Conservation (phyloP, 2,797 vertebrate genomes). For the Darevskia mixta region DNA sequence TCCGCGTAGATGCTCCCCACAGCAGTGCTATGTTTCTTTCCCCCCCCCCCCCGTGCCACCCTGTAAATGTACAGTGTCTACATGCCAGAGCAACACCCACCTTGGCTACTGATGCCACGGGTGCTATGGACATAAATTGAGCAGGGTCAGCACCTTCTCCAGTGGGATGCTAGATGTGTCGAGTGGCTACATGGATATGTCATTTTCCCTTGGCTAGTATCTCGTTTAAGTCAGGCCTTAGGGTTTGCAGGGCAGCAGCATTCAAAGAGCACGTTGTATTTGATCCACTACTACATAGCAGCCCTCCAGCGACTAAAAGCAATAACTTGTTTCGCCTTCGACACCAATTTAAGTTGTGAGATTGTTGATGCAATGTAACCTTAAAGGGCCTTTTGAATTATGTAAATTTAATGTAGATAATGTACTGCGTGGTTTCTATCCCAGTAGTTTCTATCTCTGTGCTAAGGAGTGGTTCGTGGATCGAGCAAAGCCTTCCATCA, state of each 20-base stretch:
- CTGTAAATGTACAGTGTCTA: not conserved
- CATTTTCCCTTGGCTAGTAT: not conserved
- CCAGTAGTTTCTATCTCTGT: too few relatives aligned
- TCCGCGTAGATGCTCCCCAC: not conserved
- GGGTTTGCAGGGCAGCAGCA: not conserved
- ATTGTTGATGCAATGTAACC: not conserved
- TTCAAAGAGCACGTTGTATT: not conserved
- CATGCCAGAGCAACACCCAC: not conserved
- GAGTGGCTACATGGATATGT: not conserved
- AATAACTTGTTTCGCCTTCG: slow-evolving; percentile 10
- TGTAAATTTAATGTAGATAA: not conserved
- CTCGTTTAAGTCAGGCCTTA: not conserved
- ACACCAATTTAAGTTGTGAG: not conserved
- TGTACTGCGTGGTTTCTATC: not conserved
- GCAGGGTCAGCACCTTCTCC: not conserved
- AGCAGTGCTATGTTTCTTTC: not conserved
- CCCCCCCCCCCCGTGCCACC: not conserved
- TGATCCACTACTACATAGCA: too few relatives aligned
- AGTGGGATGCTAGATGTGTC: not conserved
- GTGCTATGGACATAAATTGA: not conserved
- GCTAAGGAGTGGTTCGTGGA: not conserved
- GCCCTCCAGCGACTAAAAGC: not conserved
- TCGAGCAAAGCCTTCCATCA: not conserved
- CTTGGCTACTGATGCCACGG: not conserved
- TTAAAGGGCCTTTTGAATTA: not conserved